These are phyloP conservation scores for Micronycteris hirsuta DNA, from an alignment of 2,113 vertebrate species.

Conservation along the genomic window DNA sequence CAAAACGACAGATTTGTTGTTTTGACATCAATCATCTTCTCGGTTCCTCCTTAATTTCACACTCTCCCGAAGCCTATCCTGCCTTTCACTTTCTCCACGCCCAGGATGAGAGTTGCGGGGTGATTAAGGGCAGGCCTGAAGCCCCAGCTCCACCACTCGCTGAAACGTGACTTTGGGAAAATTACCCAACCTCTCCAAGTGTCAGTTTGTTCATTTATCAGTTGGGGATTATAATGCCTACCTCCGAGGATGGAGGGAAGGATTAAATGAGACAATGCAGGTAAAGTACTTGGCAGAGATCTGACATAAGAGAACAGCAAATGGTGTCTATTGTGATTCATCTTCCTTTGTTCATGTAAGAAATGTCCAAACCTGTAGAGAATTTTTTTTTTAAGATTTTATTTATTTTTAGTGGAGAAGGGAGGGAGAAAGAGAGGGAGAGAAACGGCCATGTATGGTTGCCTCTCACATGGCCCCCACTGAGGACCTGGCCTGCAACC, in stretches of 20 bases:
- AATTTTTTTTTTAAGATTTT: neutral
- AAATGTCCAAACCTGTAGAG: neutral
- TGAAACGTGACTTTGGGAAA: neutral
- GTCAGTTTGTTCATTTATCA: neutral
- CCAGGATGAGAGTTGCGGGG: neutral
- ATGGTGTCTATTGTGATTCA: neutral
- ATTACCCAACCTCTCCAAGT: neutral
- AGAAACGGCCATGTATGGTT: too few relatives aligned
- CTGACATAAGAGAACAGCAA: neutral
- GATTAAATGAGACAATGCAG: neutral
- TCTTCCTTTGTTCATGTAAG: neutral
- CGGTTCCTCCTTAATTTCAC: neutral
- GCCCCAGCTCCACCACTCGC: neutral
- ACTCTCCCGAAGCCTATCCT: neutral
- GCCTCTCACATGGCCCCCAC: too few relatives aligned
- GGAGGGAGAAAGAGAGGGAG: too few relatives aligned
- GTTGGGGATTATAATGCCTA: neutral
- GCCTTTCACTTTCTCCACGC: neutral
- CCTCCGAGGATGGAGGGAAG: neutral
- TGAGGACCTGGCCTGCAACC: too few relatives aligned
- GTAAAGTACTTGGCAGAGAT: neutral
- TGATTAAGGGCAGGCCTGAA: neutral
- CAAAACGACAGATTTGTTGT: neutral
- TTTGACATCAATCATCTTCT: neutral
- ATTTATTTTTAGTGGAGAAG: too few relatives aligned